These are phyloP conservation scores for Tiaroga cobitis DNA, from an alignment of 2,797 vertebrate genomes.

Conservation along the genomic window DNA sequence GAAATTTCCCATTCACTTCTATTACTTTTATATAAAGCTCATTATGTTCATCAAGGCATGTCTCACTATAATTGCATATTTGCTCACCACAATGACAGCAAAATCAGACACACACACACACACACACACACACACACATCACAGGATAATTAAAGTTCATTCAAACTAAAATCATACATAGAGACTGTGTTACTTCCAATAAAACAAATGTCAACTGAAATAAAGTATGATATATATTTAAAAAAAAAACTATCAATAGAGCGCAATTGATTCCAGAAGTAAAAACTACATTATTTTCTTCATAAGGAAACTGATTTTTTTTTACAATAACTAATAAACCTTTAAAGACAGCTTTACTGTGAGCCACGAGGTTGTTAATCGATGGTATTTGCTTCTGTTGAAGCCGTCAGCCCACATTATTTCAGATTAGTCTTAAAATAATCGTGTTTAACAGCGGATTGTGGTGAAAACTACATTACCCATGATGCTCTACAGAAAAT, in stretches of 20 bases:
- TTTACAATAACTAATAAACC: too few relatives aligned
- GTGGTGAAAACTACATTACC: background rate
- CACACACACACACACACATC: background rate
- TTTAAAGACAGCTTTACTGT: too few relatives aligned
- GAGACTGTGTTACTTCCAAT: background rate
- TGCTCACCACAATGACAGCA: background rate
- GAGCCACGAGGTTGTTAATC: too few relatives aligned
- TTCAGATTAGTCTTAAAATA: background rate
- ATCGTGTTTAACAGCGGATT: background rate
- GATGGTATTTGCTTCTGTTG: too few relatives aligned
- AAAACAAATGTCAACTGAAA: background rate
- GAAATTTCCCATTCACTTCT: too few relatives aligned
- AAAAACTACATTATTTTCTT: too few relatives aligned
- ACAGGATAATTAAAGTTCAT: background rate
- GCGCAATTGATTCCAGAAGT: background rate
- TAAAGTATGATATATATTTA: background rate
- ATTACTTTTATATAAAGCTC: background rate
- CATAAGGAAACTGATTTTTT: too few relatives aligned
- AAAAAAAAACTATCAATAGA: background rate
- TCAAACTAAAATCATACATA: background rate
- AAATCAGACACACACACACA: background rate
- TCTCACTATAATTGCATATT: background rate
- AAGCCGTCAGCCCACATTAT: background rate
- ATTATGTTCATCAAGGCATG: background rate
- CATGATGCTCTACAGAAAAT: background rate